phyloP scores from a whole-genome alignment of 2,113 vertebrate genomes.

The Dascyllus trimaculatus region DNA sequence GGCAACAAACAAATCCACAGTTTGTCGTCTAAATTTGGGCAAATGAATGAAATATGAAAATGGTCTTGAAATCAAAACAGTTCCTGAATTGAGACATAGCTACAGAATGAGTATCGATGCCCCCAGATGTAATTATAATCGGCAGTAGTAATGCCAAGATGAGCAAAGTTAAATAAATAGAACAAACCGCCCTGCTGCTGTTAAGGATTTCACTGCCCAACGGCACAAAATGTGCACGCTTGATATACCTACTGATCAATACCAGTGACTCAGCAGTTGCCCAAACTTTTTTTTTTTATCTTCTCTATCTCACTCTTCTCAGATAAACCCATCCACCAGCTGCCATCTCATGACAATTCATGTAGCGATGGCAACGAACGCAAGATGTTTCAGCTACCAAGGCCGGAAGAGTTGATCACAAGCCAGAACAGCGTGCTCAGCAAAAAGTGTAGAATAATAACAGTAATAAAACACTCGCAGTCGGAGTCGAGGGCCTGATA shows the following conservation, averaged over 20 bases:
- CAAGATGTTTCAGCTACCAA: constrained; percentile 10
- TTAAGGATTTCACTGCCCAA: not conserved
- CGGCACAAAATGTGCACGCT: not conserved
- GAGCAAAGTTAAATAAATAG: constrained; percentile 3
- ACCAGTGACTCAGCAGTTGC: constrained; percentile 31
- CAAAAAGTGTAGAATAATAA: constrained; percentile 46
- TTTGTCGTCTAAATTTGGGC: not conserved
- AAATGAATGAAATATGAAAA: not conserved
- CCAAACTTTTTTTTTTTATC: constrained; percentile 4
- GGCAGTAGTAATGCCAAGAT: not conserved
- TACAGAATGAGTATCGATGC: not conserved
- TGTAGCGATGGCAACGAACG: not conserved
- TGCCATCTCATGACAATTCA: constrained; percentile 20
- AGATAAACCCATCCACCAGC: constrained; percentile 17
- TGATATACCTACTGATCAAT: not conserved
- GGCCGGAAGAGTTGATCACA: constrained; percentile 31
- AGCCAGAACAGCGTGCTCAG: constrained; percentile 33
- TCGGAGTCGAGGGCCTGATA: constrained; percentile 21
- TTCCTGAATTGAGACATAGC: not conserved
- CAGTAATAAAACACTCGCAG: constrained; percentile 38
- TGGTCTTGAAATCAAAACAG: not conserved
- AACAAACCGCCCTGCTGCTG: not conserved
- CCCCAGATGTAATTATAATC: not conserved
- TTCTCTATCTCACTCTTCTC: not conserved
- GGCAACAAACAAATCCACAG: not conserved